phyloP scores from a whole-genome alignment of 2,888 invertebrate species.

The Teleogryllus oceanicus region DNA sequence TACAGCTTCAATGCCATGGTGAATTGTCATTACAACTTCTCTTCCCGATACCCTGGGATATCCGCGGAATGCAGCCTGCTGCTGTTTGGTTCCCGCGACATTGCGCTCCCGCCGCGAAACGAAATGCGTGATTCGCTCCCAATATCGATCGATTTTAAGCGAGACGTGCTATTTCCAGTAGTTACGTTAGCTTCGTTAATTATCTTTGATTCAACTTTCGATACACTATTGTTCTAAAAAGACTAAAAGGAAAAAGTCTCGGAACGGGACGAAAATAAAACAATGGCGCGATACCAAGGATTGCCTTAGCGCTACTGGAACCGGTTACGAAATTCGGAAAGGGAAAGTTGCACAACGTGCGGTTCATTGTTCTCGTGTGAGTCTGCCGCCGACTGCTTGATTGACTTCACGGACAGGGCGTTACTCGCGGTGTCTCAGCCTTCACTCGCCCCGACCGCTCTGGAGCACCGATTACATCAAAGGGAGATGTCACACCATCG shows the following conservation, averaged over 20 bases:
- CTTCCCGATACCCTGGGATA: no score
- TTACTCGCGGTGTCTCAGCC: no score
- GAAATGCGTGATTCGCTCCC: neutral
- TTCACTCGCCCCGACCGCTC: no score
- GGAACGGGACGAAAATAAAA: neutral
- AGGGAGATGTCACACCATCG: no score
- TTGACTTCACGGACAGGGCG: no score
- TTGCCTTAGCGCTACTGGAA: neutral
- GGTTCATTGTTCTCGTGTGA: constrained; percentile 18
- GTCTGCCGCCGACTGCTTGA: neutral
- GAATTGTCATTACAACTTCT: no score
- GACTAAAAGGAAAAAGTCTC: neutral
- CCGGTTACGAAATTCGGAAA: constrained; percentile 18
- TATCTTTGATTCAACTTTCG: constrained; percentile 18
- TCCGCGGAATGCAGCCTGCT: no score
- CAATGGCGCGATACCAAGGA: constrained; percentile 9
- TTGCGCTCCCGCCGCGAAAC: neutral
- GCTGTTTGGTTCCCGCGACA: no score
- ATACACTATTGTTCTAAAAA: constrained; percentile 18
- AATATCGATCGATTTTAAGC: constrained; percentile 3
- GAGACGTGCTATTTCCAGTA: constrained; percentile 9
- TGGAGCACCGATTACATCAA: no score
- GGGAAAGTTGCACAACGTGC: constrained; percentile 3
- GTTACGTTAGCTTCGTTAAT: constrained; percentile 18
- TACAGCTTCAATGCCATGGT: no score